Conservation (phyloP, 2,113 vertebrate species). For the Oryzias javanicus region DNA sequence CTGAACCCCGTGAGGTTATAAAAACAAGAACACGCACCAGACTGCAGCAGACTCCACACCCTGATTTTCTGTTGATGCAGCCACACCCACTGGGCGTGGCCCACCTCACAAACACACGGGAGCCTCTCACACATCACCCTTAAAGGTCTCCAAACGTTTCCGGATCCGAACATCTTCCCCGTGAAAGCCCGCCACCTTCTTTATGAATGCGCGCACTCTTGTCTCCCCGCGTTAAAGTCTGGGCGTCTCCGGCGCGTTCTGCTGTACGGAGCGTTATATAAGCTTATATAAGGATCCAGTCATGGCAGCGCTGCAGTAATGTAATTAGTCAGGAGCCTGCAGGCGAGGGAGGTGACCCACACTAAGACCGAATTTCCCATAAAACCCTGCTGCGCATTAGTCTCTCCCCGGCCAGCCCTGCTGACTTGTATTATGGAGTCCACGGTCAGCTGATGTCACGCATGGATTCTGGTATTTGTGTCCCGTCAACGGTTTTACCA, state of each 20-base stretch:
- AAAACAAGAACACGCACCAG: slow-evolving; percentile 21
- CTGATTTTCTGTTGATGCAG: slow-evolving; percentile 45
- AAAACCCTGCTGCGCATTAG: slow-evolving; percentile 36
- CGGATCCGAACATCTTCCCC: slow-evolving; percentile 2
- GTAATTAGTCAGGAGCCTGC: slow-evolving; percentile 59
- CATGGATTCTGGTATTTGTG: not conserved
- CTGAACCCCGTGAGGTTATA: not conserved
- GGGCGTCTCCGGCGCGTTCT: slow-evolving; percentile 30
- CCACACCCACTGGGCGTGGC: slow-evolving; percentile 63
- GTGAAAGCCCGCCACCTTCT: not conserved
- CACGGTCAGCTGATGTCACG: slow-evolving; percentile 1
- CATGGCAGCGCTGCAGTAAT: slow-evolving; percentile 56
- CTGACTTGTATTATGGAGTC: slow-evolving; percentile 6
- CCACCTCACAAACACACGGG: slow-evolving; percentile 24
- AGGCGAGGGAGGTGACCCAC: slow-evolving; percentile 40
- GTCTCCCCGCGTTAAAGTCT: slow-evolving; percentile 16
- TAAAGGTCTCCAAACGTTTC: slow-evolving; percentile 7
- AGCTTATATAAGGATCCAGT: slow-evolving; percentile 64
- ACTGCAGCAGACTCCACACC: slow-evolving; percentile 45
- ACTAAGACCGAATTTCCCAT: slow-evolving; percentile 45
- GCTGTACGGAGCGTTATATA: slow-evolving; percentile 38
- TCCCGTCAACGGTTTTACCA: not conserved
- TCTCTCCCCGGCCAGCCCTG: slow-evolving; percentile 1
- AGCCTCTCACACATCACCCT: slow-evolving; percentile 1
- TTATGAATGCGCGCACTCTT: slow-evolving; percentile 6